Evolutionary conservation across 2,113 vertebrate species (phyloP).

Genomic region (Coracopsis vasa): DNA sequence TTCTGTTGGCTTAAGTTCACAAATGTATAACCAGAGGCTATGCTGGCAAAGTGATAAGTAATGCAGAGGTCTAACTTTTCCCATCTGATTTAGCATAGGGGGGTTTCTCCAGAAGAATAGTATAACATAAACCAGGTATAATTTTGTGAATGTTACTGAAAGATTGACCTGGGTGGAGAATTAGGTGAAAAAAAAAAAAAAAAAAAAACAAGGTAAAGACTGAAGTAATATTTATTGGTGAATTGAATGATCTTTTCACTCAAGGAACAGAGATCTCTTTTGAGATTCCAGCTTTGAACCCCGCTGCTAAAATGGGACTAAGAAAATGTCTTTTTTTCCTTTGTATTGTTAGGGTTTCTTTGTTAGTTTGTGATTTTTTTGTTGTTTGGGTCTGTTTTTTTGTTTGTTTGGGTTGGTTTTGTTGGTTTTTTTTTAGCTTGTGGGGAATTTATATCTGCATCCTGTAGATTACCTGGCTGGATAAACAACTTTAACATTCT

Average conservation of each 20-base stretch:
- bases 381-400: not conserved
- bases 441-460: fast-evolving
- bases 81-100: not conserved
- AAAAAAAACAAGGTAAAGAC: not conserved
- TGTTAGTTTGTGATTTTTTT: not conserved
- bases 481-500: not conserved
- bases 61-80: not conserved
- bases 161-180: not conserved
- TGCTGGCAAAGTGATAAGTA: not conserved
- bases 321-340: not conserved
- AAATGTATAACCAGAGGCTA: not conserved
- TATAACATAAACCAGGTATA: not conserved
- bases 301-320: not conserved
- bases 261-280: not conserved
- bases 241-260: not conserved
- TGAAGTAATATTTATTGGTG: not conserved
- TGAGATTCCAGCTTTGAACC: not conserved
- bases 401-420: not conserved
- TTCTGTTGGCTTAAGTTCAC: not conserved
- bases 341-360: not conserved
- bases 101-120: not conserved
- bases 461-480: not conserved
- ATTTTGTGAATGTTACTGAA: not conserved
- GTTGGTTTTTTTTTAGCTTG: not conserved
- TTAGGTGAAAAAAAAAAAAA: not conserved